Evolutionary conservation across 2,888 invertebrate species (phyloP).

Genomic region (Brenthis hecate): DNA sequence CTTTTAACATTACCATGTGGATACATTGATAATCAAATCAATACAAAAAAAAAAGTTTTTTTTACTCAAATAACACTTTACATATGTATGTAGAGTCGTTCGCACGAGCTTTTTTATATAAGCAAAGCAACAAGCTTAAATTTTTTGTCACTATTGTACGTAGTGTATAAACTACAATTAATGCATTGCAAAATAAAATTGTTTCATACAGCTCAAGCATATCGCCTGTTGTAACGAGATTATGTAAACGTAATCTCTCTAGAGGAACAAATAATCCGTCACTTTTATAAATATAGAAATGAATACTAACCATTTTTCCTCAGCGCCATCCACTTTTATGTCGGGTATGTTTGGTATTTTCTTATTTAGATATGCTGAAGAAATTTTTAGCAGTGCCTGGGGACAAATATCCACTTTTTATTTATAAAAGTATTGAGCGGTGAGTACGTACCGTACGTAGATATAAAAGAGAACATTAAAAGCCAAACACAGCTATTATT

Average conservation of each 20-base stretch:
- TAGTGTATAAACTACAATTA: too few species aligned
- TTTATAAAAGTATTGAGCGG: background rate
- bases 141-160: too few species aligned
- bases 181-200: background rate
- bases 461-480: background rate
- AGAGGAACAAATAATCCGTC: background rate
- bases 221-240: background rate
- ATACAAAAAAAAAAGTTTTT: too few species aligned
- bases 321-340: slow-evolving; percentile 93
- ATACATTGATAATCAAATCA: too few species aligned
- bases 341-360: slow-evolving; percentile 97
- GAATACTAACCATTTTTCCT: slow-evolving; percentile 91
- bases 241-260: background rate
- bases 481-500: too few species aligned
- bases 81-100: too few species aligned
- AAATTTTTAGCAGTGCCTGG: slow-evolving; percentile 94
- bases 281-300: background rate
- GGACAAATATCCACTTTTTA: slow-evolving; percentile 32
- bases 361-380: slow-evolving; percentile 95
- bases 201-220: background rate
- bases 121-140: too few species aligned
- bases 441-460: too few species aligned
- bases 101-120: too few species aligned
- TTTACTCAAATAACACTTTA: too few species aligned
- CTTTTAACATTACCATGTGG: too few species aligned